These are phyloP conservation scores for Leptopterna dolabrata DNA, from an alignment of 2,888 invertebrate species.

Conservation along the genomic window DNA sequence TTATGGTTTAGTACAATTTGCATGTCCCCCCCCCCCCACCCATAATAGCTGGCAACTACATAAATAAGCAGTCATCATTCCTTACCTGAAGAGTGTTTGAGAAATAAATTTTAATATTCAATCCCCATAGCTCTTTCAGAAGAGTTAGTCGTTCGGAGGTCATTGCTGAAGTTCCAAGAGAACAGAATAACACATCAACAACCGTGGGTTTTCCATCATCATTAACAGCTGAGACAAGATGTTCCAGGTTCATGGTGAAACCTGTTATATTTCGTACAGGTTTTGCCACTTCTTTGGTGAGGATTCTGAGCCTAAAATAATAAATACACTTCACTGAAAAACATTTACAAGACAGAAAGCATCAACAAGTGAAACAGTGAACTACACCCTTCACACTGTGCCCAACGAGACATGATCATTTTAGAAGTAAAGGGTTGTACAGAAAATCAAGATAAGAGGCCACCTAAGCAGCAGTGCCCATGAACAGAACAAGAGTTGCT, in stretches of 20 bases:
- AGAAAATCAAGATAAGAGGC: too few species aligned
- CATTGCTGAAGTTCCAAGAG: conserved; percentile 72
- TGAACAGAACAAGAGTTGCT: too few species aligned
- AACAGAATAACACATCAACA: conserved; percentile 77
- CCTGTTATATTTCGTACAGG: conserved; percentile 77
- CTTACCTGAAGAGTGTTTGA: conserved; percentile 70
- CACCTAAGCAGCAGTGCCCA: too few species aligned
- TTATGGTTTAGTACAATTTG: too few species aligned
- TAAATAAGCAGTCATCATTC: too few species aligned
- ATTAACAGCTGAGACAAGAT: conserved; percentile 71
- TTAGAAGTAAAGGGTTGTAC: too few species aligned
- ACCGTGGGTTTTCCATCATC: conserved; percentile 69
- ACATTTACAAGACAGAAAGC: background rate
- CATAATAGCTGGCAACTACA: too few species aligned
- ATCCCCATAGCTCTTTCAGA: conserved; percentile 75
- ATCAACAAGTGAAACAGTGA: background rate
- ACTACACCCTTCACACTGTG: background rate
- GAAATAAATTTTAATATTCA: conserved; percentile 75
- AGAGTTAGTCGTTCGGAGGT: conserved; percentile 70
- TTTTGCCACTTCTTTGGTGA: conserved; percentile 65
- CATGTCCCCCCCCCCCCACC: too few species aligned
- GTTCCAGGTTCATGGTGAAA: conserved; percentile 86
- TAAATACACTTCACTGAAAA: background rate
- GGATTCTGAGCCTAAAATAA: conserved; percentile 66
- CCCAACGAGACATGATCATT: background rate